Evolutionary conservation across 2,113 vertebrate genomes (phyloP), one percentile per base, ranked within the genome.

Genomic region (Aythya baeri): DNA sequence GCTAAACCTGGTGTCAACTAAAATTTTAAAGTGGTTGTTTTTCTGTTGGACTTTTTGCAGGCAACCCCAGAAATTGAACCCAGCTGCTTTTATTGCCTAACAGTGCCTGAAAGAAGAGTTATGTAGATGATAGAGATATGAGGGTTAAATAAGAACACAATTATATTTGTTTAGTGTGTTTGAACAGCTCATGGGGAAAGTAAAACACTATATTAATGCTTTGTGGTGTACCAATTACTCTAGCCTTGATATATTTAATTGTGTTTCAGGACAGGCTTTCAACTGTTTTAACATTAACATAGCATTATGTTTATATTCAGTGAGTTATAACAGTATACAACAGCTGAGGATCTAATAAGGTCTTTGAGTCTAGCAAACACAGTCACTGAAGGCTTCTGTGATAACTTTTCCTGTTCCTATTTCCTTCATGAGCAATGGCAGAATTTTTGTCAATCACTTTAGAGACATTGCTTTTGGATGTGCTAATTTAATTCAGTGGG

Each of bases 391-490:
- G 54, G 43, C 70, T 94, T 61, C 49, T 84, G n/a, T 84, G 63
- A 75, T 43, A 17, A 32, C 32, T 86, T 83, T 91, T 81, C 71
- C 25, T 86, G 41, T 76, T 94, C 49, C 29, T 61, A 14, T 81
- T 90, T 94, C 65, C 21, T 29, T 34, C 66, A 52, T 16, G 12
- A 93, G 83, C 50, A 91, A 68, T 6, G 13, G 41, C 21, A 91
- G 80, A 82, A 89, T 55, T 92, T 97, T 89, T 93, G 86, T 89
- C 91, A 95, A 44, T 89, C 75, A 73, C 41, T 91, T 73, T 75
- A 79, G 89, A 86, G 81, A 73, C 61, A 54, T 17, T 70, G 50
- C 50, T 80, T 91, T 91, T 80, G 75, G 75, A 80, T 88, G 84
- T 80, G 74, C 46, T 93, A 80, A 85, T 79, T 94, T 74, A 80